Conservation (phyloP, 2,888 invertebrate species). For the Dioctria rufipes region DNA sequence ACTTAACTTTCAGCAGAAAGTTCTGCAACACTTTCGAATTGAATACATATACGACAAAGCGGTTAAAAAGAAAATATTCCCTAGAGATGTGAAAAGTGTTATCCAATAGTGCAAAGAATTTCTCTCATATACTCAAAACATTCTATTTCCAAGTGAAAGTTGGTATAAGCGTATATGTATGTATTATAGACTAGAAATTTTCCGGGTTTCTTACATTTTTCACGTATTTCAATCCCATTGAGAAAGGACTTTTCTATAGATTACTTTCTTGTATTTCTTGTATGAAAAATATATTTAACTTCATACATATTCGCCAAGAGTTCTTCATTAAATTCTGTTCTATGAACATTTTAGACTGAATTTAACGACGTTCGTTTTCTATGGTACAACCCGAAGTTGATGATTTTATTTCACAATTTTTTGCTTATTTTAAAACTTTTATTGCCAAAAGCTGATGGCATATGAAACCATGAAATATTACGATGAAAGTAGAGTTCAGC, state of each 20-base stretch:
- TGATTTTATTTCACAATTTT: too few species aligned
- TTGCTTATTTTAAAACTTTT: too few species aligned
- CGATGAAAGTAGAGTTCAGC: neutral
- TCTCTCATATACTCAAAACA: neutral
- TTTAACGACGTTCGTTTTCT: too few species aligned
- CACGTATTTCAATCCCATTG: neutral
- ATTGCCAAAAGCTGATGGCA: neutral
- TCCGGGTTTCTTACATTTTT: neutral
- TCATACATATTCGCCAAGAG: too few species aligned
- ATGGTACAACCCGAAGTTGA: too few species aligned
- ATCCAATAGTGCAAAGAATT: neutral
- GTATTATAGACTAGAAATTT: neutral
- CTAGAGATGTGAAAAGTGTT: neutral
- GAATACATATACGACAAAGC: neutral
- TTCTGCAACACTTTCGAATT: neutral
- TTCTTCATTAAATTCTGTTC: too few species aligned
- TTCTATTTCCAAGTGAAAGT: neutral
- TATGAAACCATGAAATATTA: neutral
- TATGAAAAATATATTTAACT: too few species aligned
- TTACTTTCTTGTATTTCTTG: too few species aligned
- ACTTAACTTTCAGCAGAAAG: neutral
- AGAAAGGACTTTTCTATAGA: neutral
- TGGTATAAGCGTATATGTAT: neutral
- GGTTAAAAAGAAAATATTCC: neutral
- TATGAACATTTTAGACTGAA: too few species aligned